Percentiles rank a stretch among this genome's conserved stretches.
phyloP scores from a whole-genome alignment of 1,140 invertebrate genomes.

The Drosophila fuyamai region DNA sequence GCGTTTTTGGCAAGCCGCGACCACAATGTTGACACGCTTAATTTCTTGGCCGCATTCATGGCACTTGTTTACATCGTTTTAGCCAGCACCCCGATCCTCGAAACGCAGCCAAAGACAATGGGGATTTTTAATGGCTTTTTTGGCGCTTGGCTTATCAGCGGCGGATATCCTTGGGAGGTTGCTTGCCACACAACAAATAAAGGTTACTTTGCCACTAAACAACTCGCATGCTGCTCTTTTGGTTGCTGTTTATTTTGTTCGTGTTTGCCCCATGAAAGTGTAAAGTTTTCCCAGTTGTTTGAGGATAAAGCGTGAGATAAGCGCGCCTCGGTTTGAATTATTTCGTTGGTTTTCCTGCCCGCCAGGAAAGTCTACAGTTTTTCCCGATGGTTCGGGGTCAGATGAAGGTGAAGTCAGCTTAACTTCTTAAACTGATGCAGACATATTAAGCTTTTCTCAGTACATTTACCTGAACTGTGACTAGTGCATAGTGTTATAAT shows the following conservation, averaged over 20 bases:
- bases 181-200: constrained; percentile 73
- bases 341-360: constrained; percentile 57
- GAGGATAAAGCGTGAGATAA: constrained; percentile 60
- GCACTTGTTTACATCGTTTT: constrained; percentile 76
- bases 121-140: constrained; percentile 73
- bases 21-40: constrained; percentile 71
- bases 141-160: constrained; percentile 59
- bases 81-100: constrained; percentile 11
- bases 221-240: constrained; percentile 39
- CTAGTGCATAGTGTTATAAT: too few relatives aligned
- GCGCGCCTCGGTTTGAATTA: constrained; percentile 64
- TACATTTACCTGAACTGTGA: too few relatives aligned
- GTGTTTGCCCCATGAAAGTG: constrained; percentile 32
- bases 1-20: constrained; percentile 68
- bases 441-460: not conserved
- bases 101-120: constrained; percentile 51
- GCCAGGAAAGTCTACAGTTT: constrained; percentile 2
- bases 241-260: constrained; percentile 52
- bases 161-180: constrained; percentile 72
- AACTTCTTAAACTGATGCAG: constrained; percentile 3
- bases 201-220: constrained; percentile 60
- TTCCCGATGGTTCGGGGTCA: not conserved
- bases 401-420: constrained; percentile 10
- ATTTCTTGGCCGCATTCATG: constrained; percentile 80
- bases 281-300: constrained; percentile 71